Percentiles rank a stretch among this genome's conserved stretches.
Evolutionary conservation across 2,113 vertebrate genomes (phyloP).

Genomic region (Phalacrocorax pelagicus): DNA sequence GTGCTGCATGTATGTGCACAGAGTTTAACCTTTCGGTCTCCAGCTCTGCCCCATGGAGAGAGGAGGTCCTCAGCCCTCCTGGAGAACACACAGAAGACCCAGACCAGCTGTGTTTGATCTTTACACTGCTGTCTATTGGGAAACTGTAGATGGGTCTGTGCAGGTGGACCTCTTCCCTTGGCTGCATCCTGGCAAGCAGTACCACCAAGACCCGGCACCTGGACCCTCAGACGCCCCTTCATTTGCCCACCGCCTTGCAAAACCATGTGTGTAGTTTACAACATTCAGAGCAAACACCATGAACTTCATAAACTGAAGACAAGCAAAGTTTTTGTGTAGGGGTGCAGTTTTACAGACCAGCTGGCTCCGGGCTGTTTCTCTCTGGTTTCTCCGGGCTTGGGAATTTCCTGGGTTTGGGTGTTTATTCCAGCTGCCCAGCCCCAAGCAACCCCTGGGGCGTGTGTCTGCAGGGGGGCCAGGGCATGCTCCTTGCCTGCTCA

Average conservation of each 20-base stretch:
- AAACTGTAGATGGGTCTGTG: background rate
- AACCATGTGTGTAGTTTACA: rapidly evolving
- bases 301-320: background rate
- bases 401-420: background rate
- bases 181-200: background rate
- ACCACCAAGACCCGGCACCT: rapidly evolving
- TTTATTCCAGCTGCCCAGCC: background rate
- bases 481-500: rapidly evolving
- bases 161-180: background rate
- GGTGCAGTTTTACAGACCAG: background rate
- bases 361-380: background rate
- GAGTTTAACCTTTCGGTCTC: background rate
- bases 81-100: no score
- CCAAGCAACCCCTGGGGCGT: background rate
- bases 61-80: background rate
- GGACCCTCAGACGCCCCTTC: background rate
- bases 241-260: background rate
- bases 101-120: background rate
- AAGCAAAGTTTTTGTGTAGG: background rate
- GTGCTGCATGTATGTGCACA: rapidly evolving
- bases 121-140: background rate
- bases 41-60: background rate
- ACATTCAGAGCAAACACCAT: rapidly evolving
- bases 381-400: background rate
- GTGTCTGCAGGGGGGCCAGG: background rate